A percentile compares a stretch with the other conserved stretches of the same genome.
phyloP scores from a whole-genome alignment of 2,113 vertebrate species.

The Polypterus bichir region DNA sequence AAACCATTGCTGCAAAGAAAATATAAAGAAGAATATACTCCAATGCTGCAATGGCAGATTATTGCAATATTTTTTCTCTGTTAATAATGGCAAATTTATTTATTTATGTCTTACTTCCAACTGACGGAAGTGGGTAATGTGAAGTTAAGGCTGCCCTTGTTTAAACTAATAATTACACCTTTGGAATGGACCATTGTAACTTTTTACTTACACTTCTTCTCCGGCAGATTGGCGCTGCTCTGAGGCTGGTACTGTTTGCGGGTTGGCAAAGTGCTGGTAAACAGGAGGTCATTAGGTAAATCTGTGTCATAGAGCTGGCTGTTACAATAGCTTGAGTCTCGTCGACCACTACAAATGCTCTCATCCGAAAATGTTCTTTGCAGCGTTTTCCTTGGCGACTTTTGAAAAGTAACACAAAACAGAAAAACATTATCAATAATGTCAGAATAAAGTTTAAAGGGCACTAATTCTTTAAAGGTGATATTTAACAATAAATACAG shows the following conservation, averaged over 20 bases:
- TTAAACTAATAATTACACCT: too few species aligned
- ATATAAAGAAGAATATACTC: neutral
- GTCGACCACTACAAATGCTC: slow-evolving; percentile 74
- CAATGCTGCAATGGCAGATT: neutral
- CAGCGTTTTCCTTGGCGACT: slow-evolving; percentile 65
- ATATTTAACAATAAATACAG: too few species aligned
- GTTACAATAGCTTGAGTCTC: slow-evolving; percentile 58
- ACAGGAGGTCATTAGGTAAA: slow-evolving; percentile 55
- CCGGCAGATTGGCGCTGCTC: slow-evolving; percentile 29
- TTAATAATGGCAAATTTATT: too few species aligned
- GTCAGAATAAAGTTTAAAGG: too few species aligned
- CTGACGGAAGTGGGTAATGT: too few species aligned
- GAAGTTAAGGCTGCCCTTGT: too few species aligned
- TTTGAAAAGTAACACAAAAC: slow-evolving; percentile 2
- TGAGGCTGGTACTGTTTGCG: slow-evolving; percentile 48
- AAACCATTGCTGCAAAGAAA: slow-evolving; percentile 50
- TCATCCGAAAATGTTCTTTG: slow-evolving; percentile 82
- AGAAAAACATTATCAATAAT: neutral
- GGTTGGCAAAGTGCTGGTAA: slow-evolving; percentile 68
- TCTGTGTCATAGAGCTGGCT: slow-evolving; percentile 41
- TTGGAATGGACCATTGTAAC: too few species aligned
- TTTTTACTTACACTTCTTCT: slow-evolving; percentile 57
- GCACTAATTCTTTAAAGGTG: too few species aligned
- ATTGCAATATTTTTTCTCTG: too few species aligned
- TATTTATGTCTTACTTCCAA: too few species aligned